Percentiles rank a stretch among this genome's conserved stretches.
phyloP scores from a whole-genome alignment of 2,888 invertebrate species.

The Crocallis elinguaria region DNA sequence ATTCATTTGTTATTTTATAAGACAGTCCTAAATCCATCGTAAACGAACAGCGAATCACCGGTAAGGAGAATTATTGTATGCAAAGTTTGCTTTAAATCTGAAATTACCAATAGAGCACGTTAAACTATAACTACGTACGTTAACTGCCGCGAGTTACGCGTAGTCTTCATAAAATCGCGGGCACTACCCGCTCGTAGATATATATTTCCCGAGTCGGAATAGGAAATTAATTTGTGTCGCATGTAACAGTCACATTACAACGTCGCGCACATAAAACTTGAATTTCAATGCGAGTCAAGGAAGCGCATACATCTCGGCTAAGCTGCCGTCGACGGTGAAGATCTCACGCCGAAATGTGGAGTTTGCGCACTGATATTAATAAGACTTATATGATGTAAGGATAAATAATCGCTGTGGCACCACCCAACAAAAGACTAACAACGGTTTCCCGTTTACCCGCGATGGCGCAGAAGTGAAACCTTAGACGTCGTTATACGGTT shows the following conservation, averaged over 20 bases:
- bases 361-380: no score
- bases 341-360: not conserved
- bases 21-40: conserved; percentile 4
- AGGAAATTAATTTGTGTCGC: conserved; percentile 28
- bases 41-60: conserved; percentile 4
- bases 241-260: conserved; percentile 25
- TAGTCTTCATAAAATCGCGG: conserved; percentile 20
- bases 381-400: no score
- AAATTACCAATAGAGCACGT: conserved; percentile 8
- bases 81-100: conserved; percentile 14
- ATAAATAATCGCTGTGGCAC: no score
- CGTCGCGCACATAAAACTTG: conserved; percentile 16
- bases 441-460: no score
- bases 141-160: conserved; percentile 18
- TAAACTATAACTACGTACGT: conserved; percentile 22
- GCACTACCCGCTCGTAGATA: conserved; percentile 15
- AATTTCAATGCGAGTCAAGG: conserved; percentile 9
- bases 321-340: not conserved
- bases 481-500: no score
- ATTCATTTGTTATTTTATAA: conserved; percentile 12
- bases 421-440: no score
- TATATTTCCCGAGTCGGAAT: conserved; percentile 20
- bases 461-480: no score
- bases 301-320: conserved; percentile 7
- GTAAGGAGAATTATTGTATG: conserved; percentile 10